A percentile compares a stretch with the other conserved stretches of the same genome.
Conservation (phyloP, 1,140 invertebrate species). For the Glomeris maerens region DNA sequence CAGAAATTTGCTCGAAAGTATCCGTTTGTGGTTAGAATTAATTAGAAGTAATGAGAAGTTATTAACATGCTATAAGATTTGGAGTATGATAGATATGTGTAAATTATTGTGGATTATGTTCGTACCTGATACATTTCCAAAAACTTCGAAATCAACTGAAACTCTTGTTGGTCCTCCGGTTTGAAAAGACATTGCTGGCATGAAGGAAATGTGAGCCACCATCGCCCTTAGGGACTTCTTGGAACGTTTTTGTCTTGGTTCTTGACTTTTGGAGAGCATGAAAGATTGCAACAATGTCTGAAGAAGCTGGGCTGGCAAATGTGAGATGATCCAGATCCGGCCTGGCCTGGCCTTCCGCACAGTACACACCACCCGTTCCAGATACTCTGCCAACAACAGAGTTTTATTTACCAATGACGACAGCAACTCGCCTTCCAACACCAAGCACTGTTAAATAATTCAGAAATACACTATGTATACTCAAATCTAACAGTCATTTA, state of each 20-base stretch:
- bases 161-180: slow-evolving; percentile 39
- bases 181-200: too few relatives aligned
- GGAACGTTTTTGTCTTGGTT: too few relatives aligned
- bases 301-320: slow-evolving; percentile 6
- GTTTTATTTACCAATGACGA: background rate
- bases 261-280: background rate
- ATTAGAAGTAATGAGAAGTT: too few relatives aligned
- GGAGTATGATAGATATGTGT: too few relatives aligned
- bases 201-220: too few relatives aligned
- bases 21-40: too few relatives aligned
- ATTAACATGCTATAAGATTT: too few relatives aligned
- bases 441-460: background rate
- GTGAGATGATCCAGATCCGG: background rate
- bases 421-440: background rate
- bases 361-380: background rate
- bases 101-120: too few relatives aligned
- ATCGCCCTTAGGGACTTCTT: too few relatives aligned
- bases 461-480: background rate
- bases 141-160: slow-evolving; percentile 76
- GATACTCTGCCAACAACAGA: background rate
- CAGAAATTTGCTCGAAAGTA: too few relatives aligned
- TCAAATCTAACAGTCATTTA: background rate
- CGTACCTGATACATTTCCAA: slow-evolving; percentile 70
- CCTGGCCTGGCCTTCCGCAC: slow-evolving; percentile 1
- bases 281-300: background rate